Base-by-base conservation (phyloP, 1,140 invertebrate genomes). In the Cyrtorhinus lividipennis region DNA sequence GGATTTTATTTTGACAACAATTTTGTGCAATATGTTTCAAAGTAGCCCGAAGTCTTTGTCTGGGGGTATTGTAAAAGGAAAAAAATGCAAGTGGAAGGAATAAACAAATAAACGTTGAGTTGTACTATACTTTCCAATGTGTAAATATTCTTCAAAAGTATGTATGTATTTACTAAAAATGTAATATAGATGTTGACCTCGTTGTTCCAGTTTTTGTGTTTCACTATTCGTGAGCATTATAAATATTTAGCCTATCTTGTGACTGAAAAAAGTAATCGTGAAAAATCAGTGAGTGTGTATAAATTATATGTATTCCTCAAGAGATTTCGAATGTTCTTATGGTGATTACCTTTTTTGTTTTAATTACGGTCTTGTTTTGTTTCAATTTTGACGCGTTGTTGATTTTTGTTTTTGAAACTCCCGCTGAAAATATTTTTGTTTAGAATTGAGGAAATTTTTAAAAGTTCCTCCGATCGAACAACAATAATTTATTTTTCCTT, bases 141-240 rank as follows among this genome's bases (percentile, higher is more conserved):
- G 63, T 64, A 64, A 61, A 64, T 64, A 64, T 64, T 59, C 63
- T 60, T 59, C 48, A 60, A 46, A 46, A 53, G n/a, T n/a, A n/a
- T 8, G 30, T 38, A 53, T 53, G 48, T 53, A 53, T 62, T 62
- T 63, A 53, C 48, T 53, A 20, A 59, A 64, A 64, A 20, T 64
- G 63, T 64, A 64, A 60, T 64, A 64, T 64, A 64, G 63, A 64
- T 64, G 63, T 64, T 64, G 59, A 64, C 24, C 58, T 64, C 61
- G 63, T 64, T 64, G 63, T 64, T 60, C 63, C 63, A 64, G 24
- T 64, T 64, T 64, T 60, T 56, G 63, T 61, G 58, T 60, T 61
- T 61, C 63, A 61, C 44, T 64, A 61, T 64, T 60, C 56, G 62
- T 58, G 62, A 58, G 30, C 56, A 63, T 64, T 59, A 53, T 64